phyloP scores from a whole-genome alignment of 1,140 invertebrate genomes.

The Aphis gossypii region DNA sequence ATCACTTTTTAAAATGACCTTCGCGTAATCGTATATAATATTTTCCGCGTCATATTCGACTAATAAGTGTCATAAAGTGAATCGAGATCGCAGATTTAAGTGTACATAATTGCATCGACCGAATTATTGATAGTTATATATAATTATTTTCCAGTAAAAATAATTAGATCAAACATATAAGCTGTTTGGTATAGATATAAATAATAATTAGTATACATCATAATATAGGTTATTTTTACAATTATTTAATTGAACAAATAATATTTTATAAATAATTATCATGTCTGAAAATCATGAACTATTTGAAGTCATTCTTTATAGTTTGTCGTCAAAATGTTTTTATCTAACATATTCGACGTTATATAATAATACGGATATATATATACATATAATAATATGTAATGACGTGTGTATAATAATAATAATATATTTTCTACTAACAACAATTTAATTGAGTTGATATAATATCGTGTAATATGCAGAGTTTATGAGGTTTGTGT shows the following conservation, averaged over 20 bases:
- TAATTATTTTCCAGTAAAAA: background rate
- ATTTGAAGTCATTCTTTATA: background rate
- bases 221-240: background rate
- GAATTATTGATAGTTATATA: background rate
- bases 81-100: background rate
- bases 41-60: background rate
- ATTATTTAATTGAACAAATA: background rate
- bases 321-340: background rate
- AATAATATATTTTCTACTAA: background rate
- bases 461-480: background rate
- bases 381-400: background rate
- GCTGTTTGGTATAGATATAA: background rate
- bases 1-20: background rate
- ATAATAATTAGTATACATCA: background rate
- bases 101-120: background rate
- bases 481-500: background rate
- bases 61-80: background rate
- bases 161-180: background rate
- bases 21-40: background rate
- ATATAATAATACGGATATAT: background rate
- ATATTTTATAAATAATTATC: background rate
- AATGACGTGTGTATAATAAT: background rate
- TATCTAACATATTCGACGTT: background rate
- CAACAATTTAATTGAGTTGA: background rate
- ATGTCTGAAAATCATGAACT: background rate